Base-by-base conservation (phyloP, 2,113 vertebrate species). In the Gavia stellata region DNA sequence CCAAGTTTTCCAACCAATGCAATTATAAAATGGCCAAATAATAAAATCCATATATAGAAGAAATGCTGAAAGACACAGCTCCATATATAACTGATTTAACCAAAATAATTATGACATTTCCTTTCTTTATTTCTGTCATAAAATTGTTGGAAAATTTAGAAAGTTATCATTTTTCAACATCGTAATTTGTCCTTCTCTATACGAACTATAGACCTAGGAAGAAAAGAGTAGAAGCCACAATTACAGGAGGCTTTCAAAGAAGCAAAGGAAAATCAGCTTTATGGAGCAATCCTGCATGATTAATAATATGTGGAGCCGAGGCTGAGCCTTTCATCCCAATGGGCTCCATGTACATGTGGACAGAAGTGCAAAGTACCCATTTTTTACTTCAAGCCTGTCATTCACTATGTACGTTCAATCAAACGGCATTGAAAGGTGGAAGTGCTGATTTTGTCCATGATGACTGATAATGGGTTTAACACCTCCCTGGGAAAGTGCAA, bases 161-260 rank as follows among this genome's bases (percentile, higher is more conserved):
- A 97, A 97, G 96, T 49, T 49, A 83, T 97, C 88, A 86, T 92
- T 96, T 95, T 96, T 93, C 94, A 95, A 81, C 52, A 62, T 79
- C 71, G 25, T 95, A 82, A 97, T 97, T 97, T 97, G 34, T 94
- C 96, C 97, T 96, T 88, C 70, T 79, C 86, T 92, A 31, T 83
- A 58, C 50, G 67, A 58, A 66, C 74, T 81, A 34, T 33, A 89
- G 89, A 79, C 36, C 52, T 53, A 45, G 67, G 62, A 96, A 96
- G 91, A 90, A 96, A 92, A 79, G 86, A 91, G 72, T 40, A 45
- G 40, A 97, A 96, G 89, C 62, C 7, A 65, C 86, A 92, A 67
- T 96, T 97, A 94, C 71, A 89, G 56, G 62, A 94, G 45, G 71
- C 53, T 96, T 97, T 92, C 68, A 92, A 81, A 95, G 93, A 74